Evolutionary conservation across 1,140 invertebrate species (phyloP).

Genomic region (Drosophila teissieri): DNA sequence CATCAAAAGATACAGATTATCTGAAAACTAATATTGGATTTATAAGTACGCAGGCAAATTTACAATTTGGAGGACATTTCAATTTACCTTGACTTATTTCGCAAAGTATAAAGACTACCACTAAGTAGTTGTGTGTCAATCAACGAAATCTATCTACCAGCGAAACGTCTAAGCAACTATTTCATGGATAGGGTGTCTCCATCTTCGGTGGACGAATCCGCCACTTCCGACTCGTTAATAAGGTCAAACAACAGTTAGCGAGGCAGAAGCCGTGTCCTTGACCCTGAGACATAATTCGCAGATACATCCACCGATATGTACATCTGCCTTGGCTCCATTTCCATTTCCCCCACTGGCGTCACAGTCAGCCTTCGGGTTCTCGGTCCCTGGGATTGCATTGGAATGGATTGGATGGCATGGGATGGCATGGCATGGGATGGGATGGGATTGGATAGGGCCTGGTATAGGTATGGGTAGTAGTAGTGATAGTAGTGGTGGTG

Average conservation of each 20-base stretch:
- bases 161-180: neutral
- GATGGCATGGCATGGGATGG: neutral
- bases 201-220: neutral
- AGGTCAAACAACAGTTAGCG: constrained; percentile 34
- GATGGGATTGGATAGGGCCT: neutral
- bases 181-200: neutral
- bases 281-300: constrained; percentile 51
- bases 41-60: neutral
- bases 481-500: neutral
- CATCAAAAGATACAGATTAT: neutral
- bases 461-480: constrained; percentile 15
- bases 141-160: neutral
- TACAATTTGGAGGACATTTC: neutral
- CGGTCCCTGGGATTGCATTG: constrained; percentile 28
- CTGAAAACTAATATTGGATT: neutral
- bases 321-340: constrained; percentile 32
- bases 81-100: neutral
- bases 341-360: constrained; percentile 62
- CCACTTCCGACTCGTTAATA: constrained; percentile 27
- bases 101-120: neutral
- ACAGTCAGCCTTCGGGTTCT: constrained; percentile 67
- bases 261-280: constrained; percentile 48
- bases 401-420: constrained; percentile 2
- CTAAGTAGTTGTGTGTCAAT: neutral
- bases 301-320: constrained; percentile 22